phyloP scores from a whole-genome alignment of 2,113 vertebrate species.

The Ardeotis arabs region DNA sequence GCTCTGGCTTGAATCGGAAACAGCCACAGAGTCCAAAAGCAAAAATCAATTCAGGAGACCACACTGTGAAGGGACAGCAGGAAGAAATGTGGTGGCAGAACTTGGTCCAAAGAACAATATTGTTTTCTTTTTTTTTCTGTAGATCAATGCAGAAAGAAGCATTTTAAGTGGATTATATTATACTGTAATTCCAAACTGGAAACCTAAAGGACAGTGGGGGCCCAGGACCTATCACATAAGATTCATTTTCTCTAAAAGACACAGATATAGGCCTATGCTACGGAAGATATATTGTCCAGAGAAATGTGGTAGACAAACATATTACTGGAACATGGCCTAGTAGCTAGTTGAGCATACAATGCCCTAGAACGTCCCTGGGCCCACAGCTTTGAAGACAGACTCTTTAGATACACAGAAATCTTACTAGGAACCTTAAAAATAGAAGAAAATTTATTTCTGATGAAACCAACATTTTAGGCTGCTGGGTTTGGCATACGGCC shows the following conservation, averaged over 20 bases:
- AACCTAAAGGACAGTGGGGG: background rate
- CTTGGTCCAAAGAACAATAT: background rate
- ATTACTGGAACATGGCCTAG: background rate
- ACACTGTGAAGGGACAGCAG: background rate
- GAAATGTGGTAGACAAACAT: background rate
- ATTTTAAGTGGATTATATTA: background rate
- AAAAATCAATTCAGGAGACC: background rate
- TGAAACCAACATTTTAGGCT: background rate
- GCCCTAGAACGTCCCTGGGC: background rate
- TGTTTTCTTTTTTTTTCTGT: background rate
- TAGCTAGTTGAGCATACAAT: background rate
- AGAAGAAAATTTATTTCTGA: background rate
- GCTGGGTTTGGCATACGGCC: background rate
- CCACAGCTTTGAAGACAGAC: background rate
- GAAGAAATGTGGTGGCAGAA: background rate
- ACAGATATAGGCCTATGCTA: background rate
- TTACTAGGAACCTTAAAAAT: background rate
- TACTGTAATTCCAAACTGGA: background rate
- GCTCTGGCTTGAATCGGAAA: background rate
- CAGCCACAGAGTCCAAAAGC: background rate
- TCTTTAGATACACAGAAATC: background rate
- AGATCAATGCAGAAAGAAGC: background rate
- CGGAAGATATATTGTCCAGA: background rate
- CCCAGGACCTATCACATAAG: background rate
- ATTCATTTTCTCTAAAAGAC: background rate